Percentiles rank a stretch among this genome's conserved stretches.
Conservation (phyloP, 2,888 invertebrate genomes). For the Nematopogon swammerdamellus region DNA sequence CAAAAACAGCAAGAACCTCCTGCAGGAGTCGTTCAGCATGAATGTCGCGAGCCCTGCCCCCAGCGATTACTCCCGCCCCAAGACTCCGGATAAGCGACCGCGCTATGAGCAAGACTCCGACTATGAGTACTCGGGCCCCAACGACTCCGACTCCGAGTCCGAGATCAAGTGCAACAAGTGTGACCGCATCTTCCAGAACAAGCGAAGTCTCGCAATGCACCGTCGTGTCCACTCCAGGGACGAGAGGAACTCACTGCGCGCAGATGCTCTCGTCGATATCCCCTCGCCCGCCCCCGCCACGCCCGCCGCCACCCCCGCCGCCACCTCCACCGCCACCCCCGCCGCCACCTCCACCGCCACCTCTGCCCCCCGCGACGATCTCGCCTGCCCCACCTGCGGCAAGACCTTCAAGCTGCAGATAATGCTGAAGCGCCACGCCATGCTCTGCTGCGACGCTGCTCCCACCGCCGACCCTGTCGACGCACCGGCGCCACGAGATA, state of each 20-base stretch:
- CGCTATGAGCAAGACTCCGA: slow-evolving; percentile 25
- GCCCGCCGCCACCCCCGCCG: slow-evolving; percentile 13
- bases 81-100: slow-evolving; percentile 11
- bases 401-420: slow-evolving; percentile 46
- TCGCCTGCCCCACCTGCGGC: slow-evolving; percentile 34
- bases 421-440: slow-evolving; percentile 42
- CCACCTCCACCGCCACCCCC: slow-evolving; percentile 10
- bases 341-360: too few species aligned
- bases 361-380: slow-evolving; percentile 6
- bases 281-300: neutral
- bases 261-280: slow-evolving; percentile 13
- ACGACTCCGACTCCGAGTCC: slow-evolving; percentile 33
- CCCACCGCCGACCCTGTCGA: slow-evolving; percentile 34
- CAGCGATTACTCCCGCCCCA: slow-evolving; percentile 12
- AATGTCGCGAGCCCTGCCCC: neutral
- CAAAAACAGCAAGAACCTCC: neutral
- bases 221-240: slow-evolving; percentile 19
- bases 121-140: slow-evolving; percentile 31
- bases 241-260: slow-evolving; percentile 2
- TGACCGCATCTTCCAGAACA: slow-evolving; percentile 23
- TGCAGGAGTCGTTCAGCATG: neutral
- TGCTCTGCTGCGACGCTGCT: slow-evolving; percentile 22
- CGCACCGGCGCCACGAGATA: slow-evolving; percentile 14
- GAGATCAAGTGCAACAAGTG: slow-evolving; percentile 29
- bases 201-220: slow-evolving; percentile 22